Evolutionary conservation across 2,888 invertebrate genomes (phyloP), one percentile per base, ranked within the genome.

Genomic region (Apantesis nais): DNA sequence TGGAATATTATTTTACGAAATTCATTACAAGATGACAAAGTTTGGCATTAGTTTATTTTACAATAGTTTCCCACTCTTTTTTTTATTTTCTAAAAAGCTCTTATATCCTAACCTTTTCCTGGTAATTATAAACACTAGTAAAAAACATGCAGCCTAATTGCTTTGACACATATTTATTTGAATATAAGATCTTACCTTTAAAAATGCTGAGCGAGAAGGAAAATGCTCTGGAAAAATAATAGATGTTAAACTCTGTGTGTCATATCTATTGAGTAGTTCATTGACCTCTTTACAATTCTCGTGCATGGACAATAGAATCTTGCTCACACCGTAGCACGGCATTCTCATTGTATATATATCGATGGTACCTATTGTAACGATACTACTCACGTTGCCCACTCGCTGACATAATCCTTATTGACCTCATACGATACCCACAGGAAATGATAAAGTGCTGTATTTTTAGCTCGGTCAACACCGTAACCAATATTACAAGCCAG

Each of bases 321-420:
- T 58, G 29, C 7, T 2, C 29, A 29, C 29, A 29, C 29, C 7
- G 25, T 58, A 58, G 5, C 29, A 25, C 14, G 25, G 5, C 25
- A 55, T n/a, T 55, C 25, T 25, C 55, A 55, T 55, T 83, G 73
- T 83, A 25, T 25, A 37, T 31, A 34, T 19, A 39, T 58, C 14
- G 31, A 25, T 48, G 37, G n/a, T 34, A 34, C n/a, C 25, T 41
- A 39, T 62, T n/a, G 61, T 25, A 29, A 37, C 25, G 8, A 37
- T 39, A 39, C 63, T 7, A 29, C 39, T 41, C 8, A 81, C 81
- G 39, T 29, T 67, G 37, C 60, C 60, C 34, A 68, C 39, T 25
- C 39, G 14, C 44, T 68, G 12, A 68, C 58, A 68, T 62, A 66
- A 68, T 69, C 60, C 44, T 65, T 44, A 61, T 48, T 69, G 68